A percentile compares a stretch with the other conserved stretches of the same genome.
Evolutionary conservation across 2,797 vertebrate species (phyloP).

Genomic region (Triplophysa bombifrons): DNA sequence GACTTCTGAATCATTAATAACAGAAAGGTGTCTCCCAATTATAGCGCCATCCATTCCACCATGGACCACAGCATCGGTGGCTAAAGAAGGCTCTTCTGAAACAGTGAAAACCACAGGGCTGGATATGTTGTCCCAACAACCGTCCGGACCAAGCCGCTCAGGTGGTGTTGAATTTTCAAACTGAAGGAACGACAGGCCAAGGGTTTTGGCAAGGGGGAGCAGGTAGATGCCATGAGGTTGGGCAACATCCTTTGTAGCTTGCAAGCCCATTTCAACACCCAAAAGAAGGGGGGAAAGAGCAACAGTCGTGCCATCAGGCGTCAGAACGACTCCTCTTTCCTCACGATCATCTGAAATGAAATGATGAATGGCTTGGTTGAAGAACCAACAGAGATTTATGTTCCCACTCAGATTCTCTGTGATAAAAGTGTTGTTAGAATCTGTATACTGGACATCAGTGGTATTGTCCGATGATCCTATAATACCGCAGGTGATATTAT

Average conservation of each 20-base stretch:
- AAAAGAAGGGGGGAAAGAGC: conserved; percentile 79
- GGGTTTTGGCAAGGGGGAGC: conserved; percentile 72
- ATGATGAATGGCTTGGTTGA: conserved; percentile 68
- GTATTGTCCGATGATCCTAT: conserved; percentile 57
- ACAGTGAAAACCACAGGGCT: conserved; percentile 78
- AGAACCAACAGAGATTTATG: conserved; percentile 66
- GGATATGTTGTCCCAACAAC: conserved; percentile 84
- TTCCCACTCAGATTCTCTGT: conserved; percentile 63
- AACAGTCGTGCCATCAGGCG: conserved; percentile 84
- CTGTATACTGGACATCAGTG: conserved; percentile 40
- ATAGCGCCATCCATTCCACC: conserved; percentile 87
- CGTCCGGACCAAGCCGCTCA: conserved; percentile 70
- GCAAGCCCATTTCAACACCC: conserved; percentile 78
- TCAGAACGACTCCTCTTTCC: conserved; percentile 80
- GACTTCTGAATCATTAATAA: conserved; percentile 43
- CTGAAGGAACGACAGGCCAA: conserved; percentile 79
- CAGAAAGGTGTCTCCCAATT: conserved; percentile 72
- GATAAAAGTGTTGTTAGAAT: background rate
- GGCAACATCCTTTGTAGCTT: conserved; percentile 48
- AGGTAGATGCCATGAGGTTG: conserved; percentile 62
- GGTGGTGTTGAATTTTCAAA: conserved; percentile 49
- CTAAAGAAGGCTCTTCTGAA: conserved; percentile 61
- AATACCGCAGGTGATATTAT: conserved; percentile 66
- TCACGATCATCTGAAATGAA: conserved; percentile 64
- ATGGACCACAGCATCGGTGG: conserved; percentile 79